These are phyloP conservation scores for Spheniscus mendiculus DNA, from an alignment of 2,113 vertebrate species.

Conservation along the genomic window DNA sequence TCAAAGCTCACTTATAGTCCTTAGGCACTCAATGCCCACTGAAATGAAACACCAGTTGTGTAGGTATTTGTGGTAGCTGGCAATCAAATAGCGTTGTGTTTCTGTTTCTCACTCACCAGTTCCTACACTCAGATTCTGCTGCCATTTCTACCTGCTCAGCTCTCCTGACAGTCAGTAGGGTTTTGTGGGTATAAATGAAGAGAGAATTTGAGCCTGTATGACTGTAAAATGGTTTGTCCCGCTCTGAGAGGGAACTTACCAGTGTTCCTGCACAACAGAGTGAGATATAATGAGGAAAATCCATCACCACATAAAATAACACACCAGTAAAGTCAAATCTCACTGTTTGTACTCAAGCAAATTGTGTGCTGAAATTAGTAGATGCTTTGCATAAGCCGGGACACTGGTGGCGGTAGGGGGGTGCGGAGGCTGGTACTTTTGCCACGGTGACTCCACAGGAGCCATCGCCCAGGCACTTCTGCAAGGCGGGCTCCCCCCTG, in stretches of 20 bases:
- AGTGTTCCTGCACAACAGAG: background rate
- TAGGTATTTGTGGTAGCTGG: background rate
- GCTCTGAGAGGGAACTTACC: background rate
- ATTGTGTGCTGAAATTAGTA: background rate
- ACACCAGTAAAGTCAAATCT: background rate
- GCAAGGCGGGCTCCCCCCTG: background rate
- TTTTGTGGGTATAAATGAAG: slow-evolving; percentile 18
- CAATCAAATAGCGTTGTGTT: background rate
- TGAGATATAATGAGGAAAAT: background rate
- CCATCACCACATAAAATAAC: background rate
- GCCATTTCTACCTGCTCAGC: background rate
- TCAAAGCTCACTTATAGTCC: background rate
- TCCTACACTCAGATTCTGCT: slow-evolving; percentile 26
- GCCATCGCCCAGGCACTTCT: background rate
- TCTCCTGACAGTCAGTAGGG: background rate
- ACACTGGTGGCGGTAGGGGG: background rate
- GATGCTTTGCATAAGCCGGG: background rate
- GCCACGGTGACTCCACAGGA: background rate
- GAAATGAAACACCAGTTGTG: background rate
- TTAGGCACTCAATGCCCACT: background rate
- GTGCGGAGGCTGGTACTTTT: background rate
- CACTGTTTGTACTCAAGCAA: background rate
- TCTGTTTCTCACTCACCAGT: background rate
- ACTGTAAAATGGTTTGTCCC: background rate
- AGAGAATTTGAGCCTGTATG: slow-evolving; percentile 14